A percentile compares a stretch with the other conserved stretches of the same genome.
phyloP scores from a whole-genome alignment of 2,888 invertebrate species.

The Tigriopus californicus region DNA sequence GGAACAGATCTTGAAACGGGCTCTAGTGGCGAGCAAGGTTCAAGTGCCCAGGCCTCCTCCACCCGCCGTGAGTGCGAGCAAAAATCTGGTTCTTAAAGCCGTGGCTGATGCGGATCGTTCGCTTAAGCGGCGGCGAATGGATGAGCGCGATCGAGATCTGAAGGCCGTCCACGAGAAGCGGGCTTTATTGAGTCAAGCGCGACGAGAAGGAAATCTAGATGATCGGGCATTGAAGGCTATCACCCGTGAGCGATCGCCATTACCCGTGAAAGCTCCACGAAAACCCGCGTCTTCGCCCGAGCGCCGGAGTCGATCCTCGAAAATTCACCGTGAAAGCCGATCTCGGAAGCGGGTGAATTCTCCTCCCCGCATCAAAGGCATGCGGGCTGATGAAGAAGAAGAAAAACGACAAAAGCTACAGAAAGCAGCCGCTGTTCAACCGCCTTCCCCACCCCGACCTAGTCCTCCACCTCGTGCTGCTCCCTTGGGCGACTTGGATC shows the following conservation, averaged over 20 bases:
- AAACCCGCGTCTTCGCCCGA: too few relatives aligned
- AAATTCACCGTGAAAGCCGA: too few relatives aligned
- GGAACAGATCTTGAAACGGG: neutral
- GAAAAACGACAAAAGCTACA: neutral
- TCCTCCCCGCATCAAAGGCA: neutral
- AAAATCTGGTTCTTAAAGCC: neutral
- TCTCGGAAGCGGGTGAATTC: neutral
- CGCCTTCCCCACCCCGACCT: neutral
- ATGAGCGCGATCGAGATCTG: neutral
- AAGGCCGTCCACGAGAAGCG: neutral
- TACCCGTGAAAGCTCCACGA: too few relatives aligned
- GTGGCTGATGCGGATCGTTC: neutral
- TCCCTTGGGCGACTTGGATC: neutral
- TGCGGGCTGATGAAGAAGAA: neutral
- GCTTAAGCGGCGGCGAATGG: neutral
- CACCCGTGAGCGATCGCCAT: neutral
- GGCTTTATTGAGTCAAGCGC: neutral
- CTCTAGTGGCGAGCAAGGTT: neutral
- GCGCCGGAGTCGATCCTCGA: too few relatives aligned
- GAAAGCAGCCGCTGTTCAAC: neutral
- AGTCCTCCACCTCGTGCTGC: too few relatives aligned
- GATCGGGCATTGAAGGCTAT: neutral
- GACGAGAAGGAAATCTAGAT: neutral
- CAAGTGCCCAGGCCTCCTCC: neutral
- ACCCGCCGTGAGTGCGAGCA: neutral